These are phyloP conservation scores for Burhinus oedicnemus DNA, from an alignment of 2,113 vertebrate genomes.

Conservation along the genomic window DNA sequence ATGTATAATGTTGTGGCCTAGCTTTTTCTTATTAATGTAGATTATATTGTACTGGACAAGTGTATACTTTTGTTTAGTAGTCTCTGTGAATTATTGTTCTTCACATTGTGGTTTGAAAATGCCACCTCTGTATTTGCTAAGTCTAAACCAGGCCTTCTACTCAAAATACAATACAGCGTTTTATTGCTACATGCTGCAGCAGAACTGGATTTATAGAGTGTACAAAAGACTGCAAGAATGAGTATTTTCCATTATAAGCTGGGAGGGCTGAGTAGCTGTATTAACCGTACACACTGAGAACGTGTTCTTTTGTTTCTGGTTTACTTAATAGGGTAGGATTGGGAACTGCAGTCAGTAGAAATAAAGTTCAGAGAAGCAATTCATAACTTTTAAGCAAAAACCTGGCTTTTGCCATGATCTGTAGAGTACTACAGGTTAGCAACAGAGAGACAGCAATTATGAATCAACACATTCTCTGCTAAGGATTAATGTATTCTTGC, in stretches of 20 bases:
- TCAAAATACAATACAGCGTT: background rate
- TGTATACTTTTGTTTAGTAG: background rate
- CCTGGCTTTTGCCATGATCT: background rate
- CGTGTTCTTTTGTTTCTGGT: background rate
- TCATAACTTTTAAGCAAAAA: background rate
- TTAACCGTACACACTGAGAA: background rate
- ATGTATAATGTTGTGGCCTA: background rate
- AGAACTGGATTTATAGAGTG: background rate
- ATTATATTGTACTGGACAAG: background rate
- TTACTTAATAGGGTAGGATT: background rate
- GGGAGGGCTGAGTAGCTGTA: background rate
- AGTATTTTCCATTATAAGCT: background rate
- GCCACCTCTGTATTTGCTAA: background rate
- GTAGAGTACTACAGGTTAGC: background rate
- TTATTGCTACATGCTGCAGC: background rate
- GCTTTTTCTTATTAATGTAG: background rate
- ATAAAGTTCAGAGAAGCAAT: background rate
- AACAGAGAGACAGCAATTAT: background rate
- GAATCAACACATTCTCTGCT: background rate
- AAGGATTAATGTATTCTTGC: constrained; percentile 20
- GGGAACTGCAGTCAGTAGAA: background rate
- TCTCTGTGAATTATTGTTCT: background rate
- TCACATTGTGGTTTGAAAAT: background rate
- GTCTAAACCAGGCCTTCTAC: background rate
- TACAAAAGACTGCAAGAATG: background rate